Evolutionary conservation across 1,140 invertebrate species (phyloP).

Genomic region (Sinella curviseta): DNA sequence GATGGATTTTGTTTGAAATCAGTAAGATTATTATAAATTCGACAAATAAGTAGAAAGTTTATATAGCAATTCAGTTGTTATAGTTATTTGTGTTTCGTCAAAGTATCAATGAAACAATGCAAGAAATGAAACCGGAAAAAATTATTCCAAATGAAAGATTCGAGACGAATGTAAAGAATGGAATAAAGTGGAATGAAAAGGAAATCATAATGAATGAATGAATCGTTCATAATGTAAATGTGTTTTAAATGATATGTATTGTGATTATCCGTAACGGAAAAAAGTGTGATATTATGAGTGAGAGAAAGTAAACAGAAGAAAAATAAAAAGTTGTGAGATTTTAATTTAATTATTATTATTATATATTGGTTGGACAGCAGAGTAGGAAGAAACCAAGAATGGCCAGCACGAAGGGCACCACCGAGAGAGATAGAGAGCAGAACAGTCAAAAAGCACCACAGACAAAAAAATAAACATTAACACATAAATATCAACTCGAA

Average conservation of each 20-base stretch:
- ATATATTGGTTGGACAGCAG: conserved; percentile 4
- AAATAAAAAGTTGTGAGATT: not conserved
- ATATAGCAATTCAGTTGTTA: conserved; percentile 38
- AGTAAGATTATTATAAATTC: conserved; percentile 24
- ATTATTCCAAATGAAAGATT: not conserved
- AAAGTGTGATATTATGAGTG: not conserved
- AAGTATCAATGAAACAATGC: not conserved
- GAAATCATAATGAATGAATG: conserved; percentile 27
- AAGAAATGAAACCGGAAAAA: not conserved
- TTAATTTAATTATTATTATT: conserved; percentile 19
- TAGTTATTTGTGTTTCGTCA: too few species aligned
- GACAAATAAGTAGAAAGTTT: conserved; percentile 34
- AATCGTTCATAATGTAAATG: conserved; percentile 10
- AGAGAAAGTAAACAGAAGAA: not conserved
- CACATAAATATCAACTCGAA: conserved; percentile 27
- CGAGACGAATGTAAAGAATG: not conserved
- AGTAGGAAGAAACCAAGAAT: conserved; percentile 30
- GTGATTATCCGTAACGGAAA: not conserved
- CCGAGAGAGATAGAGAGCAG: conserved; percentile 50
- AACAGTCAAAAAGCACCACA: conserved; percentile 49
- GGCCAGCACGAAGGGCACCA: conserved; percentile 48
- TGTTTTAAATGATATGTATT: not conserved
- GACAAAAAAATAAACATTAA: conserved; percentile 55
- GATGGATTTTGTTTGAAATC: conserved; percentile 36
- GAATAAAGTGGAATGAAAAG: conserved; percentile 37